Evolutionary conservation across 2,888 invertebrate genomes (phyloP).

Genomic region (Salticus scenicus): DNA sequence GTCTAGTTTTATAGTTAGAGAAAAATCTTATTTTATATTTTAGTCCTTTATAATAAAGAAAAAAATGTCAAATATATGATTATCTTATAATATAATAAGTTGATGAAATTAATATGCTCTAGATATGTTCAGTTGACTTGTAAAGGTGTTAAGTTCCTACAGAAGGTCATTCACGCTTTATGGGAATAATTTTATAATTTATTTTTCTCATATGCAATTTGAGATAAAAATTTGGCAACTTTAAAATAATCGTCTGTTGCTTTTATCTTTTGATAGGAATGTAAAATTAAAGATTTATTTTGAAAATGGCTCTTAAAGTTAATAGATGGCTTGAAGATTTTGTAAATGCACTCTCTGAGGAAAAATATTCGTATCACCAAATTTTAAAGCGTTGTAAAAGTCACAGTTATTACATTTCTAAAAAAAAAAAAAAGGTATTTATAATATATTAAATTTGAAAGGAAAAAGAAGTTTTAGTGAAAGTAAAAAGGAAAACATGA

Average conservation of each 20-base stretch:
- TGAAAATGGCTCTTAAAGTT: neutral
- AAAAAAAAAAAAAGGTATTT: neutral
- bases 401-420: neutral
- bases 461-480: neutral
- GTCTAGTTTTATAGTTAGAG: too few relatives aligned
- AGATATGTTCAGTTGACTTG: too few relatives aligned
- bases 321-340: neutral
- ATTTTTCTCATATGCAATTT: neutral
- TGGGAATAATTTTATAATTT: neutral
- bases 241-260: neutral
- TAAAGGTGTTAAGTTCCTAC: too few relatives aligned
- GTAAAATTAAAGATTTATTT: neutral
- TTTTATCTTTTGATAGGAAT: neutral
- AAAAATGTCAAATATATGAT: too few relatives aligned
- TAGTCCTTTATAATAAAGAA: too few relatives aligned
- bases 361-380: neutral
- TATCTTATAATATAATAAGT: too few relatives aligned
- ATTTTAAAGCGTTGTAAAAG: neutral
- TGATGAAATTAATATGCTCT: too few relatives aligned
- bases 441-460: neutral
- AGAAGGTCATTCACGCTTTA: neutral
- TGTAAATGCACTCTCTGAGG: neutral
- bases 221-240: conserved; percentile 5
- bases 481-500: neutral
- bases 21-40: too few relatives aligned